Conservation (phyloP, 2,888 invertebrate genomes). For the Sinelater perroti region DNA sequence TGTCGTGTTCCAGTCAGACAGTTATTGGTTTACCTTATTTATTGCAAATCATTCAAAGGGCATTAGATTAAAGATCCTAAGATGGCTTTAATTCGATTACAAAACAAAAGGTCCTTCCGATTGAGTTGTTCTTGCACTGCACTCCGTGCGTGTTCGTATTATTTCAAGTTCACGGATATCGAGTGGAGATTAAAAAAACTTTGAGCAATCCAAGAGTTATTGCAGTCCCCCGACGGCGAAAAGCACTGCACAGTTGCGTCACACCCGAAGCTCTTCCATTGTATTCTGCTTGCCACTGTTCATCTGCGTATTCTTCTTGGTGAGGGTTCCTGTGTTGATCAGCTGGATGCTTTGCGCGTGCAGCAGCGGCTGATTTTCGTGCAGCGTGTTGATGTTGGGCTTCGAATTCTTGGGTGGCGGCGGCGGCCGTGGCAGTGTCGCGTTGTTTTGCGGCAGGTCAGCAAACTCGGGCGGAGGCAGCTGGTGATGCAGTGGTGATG, state of each 20-base stretch:
- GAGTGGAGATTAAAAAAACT: slow-evolving; percentile 33
- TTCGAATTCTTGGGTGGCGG: slow-evolving; percentile 75
- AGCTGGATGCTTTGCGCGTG: slow-evolving; percentile 81
- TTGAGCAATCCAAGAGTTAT: slow-evolving; percentile 46
- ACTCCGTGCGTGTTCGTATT: slow-evolving; percentile 2
- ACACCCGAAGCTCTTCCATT: slow-evolving; percentile 87
- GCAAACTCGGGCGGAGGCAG: slow-evolving; percentile 86
- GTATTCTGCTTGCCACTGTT: slow-evolving; percentile 69
- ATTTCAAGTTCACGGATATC: slow-evolving; percentile 26
- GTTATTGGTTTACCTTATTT: too few species aligned
- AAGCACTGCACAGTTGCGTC: slow-evolving; percentile 63
- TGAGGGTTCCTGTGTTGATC: slow-evolving; percentile 79
- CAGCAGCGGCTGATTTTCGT: slow-evolving; percentile 70
- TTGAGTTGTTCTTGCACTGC: slow-evolving; percentile 6
- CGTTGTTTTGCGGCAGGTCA: slow-evolving; percentile 77
- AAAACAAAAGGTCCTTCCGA: slow-evolving; percentile 11
- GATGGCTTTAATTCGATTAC: slow-evolving; percentile 23
- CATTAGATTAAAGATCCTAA: slow-evolving; percentile 9
- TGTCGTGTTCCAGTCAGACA: too few species aligned
- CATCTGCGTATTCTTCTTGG: slow-evolving; percentile 77
- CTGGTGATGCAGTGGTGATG: slow-evolving; percentile 82
- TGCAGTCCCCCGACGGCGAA: slow-evolving; percentile 37
- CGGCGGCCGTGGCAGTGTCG: slow-evolving; percentile 75
- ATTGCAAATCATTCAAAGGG: not conserved
- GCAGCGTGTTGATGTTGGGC: slow-evolving; percentile 61